phyloP scores from a whole-genome alignment of 2,113 vertebrate genomes.

The Paracanthobrama guichenoti region DNA sequence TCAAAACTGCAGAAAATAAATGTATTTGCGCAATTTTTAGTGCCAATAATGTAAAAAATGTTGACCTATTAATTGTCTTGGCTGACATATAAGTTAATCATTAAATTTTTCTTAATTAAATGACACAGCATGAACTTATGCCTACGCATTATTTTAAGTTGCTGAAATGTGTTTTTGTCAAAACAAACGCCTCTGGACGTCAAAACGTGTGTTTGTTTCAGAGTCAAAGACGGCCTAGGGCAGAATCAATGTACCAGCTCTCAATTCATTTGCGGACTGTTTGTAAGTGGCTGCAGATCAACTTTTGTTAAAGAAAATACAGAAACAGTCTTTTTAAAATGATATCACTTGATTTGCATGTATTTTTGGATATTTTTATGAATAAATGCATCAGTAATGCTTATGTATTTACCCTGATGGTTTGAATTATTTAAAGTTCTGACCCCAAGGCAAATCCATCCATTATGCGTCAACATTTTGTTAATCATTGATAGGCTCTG shows the following conservation, averaged over 20 bases:
- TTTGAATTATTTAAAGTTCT: constrained; percentile 47
- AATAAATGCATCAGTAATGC: constrained; percentile 46
- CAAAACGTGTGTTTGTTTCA: background rate
- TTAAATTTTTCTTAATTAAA: background rate
- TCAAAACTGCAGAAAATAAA: too few species aligned
- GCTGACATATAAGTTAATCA: too few species aligned
- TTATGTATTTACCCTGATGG: constrained; percentile 40
- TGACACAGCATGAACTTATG: background rate
- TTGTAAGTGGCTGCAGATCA: background rate
- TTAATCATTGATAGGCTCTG: constrained; percentile 41
- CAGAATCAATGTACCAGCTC: constrained; percentile 11
- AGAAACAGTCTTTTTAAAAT: constrained; percentile 1
- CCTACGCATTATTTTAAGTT: background rate
- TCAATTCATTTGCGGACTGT: background rate
- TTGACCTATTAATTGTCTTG: background rate
- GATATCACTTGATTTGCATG: constrained; percentile 36
- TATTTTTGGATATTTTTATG: constrained; percentile 26
- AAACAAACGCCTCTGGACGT: constrained; percentile 1
- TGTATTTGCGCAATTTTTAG: too few species aligned
- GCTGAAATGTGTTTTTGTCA: background rate
- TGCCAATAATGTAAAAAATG: background rate
- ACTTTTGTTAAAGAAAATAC: background rate
- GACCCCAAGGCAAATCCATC: constrained; percentile 46
- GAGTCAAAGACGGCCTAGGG: background rate
- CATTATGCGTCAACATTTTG: constrained; percentile 2